A percentile compares a stretch with the other conserved stretches of the same genome.
These are phyloP conservation scores for Nycticebus coucang DNA, from an alignment of 2,113 vertebrate species.

Conservation along the genomic window DNA sequence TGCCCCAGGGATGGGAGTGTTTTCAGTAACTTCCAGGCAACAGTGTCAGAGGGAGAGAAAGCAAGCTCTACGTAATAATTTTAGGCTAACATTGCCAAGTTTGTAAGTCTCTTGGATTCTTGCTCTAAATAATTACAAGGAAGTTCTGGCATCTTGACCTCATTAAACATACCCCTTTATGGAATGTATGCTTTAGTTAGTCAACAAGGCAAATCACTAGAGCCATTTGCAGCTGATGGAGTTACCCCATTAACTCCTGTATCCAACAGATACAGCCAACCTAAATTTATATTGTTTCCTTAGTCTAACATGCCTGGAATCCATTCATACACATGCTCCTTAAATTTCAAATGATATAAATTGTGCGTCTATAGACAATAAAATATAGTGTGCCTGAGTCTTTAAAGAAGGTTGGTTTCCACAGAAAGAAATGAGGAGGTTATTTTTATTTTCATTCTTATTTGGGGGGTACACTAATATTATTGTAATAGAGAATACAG, in stretches of 20 bases:
- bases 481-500: constrained; percentile 76
- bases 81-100: constrained; percentile 37
- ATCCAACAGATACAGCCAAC: not conserved
- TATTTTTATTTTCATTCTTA: no score
- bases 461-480: not conserved
- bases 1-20: not conserved
- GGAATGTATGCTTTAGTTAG: constrained; percentile 4
- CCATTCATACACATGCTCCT: not conserved
- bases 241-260: not conserved
- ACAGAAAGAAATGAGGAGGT: not conserved
- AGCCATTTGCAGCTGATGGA: not conserved
- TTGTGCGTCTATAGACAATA: not conserved
- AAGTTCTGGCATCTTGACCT: constrained; percentile 12
- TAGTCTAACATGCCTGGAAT: not conserved
- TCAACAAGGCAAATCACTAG: not conserved
- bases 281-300: not conserved
- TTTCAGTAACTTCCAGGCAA: constrained; percentile 30
- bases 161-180: constrained; percentile 15
- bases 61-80: not conserved
- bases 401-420: not conserved
- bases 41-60: constrained; percentile 1
- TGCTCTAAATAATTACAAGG: constrained; percentile 38
- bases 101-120: constrained; percentile 44
- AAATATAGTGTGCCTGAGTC: not conserved
- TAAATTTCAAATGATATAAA: not conserved